Evolutionary conservation across 1,140 invertebrate genomes (phyloP), one percentile per base, ranked within the genome.

Genomic region (Bombus cullumanus): DNA sequence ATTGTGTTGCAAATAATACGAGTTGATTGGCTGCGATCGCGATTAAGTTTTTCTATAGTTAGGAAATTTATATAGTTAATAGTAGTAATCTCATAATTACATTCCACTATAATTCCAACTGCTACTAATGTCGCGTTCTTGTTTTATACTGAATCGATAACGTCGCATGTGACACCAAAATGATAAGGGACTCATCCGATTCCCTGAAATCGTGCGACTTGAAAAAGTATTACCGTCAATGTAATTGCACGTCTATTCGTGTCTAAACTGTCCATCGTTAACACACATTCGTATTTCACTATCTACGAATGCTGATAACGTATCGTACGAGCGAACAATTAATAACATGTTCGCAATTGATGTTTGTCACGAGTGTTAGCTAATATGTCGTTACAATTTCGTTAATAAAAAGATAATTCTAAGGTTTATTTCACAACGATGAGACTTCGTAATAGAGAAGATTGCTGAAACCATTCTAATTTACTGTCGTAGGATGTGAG

Each of bases 281-380:
- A 31, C 9, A 34, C 13, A 66, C 5, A 66, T 37, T 68, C 31
- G 2, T 4, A 25, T 25, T 68, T 68, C 4, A 1, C 39, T 83
- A 83, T 76, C 73, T 9, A 39, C 18, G 25, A 22, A 62, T 41
- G 64, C 37, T 64, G 82, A 84, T 84, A 84, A 84, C 37, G 25
- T 84, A 84, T 84, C 82, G 9, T 31, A 25, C n/a, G 66, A 84
- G 82, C n/a, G 31, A 25, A 28, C 18, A 18, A 41, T 28, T 18
- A 9, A 53, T 53, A 73, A 31, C 43, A 3, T 31, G 22, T 41
- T 28, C 3, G 28, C 10, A 12, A 62, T 12, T 62, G 28, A 12
- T 62, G 28, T n/a, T n/a, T 13, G 12, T n/a, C 12, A 62, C 28
- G 3, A 62, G 3, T n/a, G 28, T n/a, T 28, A n/a, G 28, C 10